phyloP scores from a whole-genome alignment of 2,113 vertebrate genomes.

The Pelecanoides urinatrix region DNA sequence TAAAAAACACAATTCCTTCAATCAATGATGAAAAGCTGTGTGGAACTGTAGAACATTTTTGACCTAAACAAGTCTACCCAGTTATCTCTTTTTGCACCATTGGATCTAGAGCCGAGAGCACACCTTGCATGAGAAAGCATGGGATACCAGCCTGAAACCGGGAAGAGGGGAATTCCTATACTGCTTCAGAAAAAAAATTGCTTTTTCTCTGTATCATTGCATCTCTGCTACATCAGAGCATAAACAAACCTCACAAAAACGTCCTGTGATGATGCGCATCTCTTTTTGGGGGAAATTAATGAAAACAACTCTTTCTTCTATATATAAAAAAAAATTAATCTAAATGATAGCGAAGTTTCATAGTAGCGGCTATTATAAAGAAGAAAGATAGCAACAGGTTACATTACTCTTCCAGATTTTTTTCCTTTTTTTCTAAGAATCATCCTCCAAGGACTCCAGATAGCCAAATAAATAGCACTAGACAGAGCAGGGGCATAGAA shows the following conservation, averaged over 20 bases:
- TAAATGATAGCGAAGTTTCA: neutral
- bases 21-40: neutral
- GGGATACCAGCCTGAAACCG: neutral
- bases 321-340: neutral
- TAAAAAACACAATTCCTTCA: neutral
- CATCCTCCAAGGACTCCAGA: neutral
- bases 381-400: neutral
- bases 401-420: neutral
- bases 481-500: neutral
- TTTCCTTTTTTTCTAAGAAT: neutral
- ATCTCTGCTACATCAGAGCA: neutral
- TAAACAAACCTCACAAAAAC: neutral
- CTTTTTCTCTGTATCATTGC: neutral
- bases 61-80: neutral
- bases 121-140: neutral
- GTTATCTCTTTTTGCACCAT: neutral
- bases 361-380: neutral
- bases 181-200: neutral
- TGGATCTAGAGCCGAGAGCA: neutral
- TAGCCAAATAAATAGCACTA: neutral
- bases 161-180: neutral
- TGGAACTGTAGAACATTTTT: neutral
- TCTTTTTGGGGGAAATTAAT: neutral
- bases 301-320: neutral
- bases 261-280: neutral